Conservation (phyloP, 2,797 vertebrate species). For the Chelonia mydas region DNA sequence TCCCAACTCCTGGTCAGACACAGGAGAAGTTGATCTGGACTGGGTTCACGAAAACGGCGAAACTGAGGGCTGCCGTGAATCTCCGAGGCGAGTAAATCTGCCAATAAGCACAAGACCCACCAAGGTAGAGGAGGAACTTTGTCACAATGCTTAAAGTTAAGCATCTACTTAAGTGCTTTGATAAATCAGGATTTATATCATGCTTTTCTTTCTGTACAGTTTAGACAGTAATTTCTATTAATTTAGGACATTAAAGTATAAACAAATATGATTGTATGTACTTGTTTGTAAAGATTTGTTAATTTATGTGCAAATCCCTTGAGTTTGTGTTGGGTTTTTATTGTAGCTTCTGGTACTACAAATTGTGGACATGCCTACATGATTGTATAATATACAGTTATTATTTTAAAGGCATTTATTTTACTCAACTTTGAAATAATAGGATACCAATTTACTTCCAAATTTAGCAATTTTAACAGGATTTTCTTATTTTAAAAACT, state of each 20-base stretch:
- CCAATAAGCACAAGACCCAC: no score
- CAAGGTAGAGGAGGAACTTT: no score
- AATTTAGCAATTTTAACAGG: not conserved
- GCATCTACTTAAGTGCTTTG: not conserved
- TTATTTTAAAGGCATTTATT: not conserved
- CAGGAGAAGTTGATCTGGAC: no score
- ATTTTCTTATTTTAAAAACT: not conserved
- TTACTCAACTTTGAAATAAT: not conserved
- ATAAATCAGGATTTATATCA: not conserved
- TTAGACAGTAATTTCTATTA: not conserved
- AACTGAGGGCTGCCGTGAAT: no score
- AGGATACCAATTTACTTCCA: not conserved
- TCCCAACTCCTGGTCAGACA: no score
- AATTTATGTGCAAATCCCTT: not conserved
- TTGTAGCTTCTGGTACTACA: not conserved
- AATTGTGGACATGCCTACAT: not conserved
- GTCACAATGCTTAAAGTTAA: not conserved
- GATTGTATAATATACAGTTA: not conserved
- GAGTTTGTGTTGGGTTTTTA: not conserved
- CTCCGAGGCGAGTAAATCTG: no score
- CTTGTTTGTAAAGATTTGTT: not conserved
- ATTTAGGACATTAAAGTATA: not conserved
- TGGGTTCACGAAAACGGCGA: no score
- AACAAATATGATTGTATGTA: not conserved
- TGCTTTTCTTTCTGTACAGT: not conserved